A percentile compares a stretch with the other conserved stretches of the same genome.
These are phyloP conservation scores for Nibea coibor DNA, from an alignment of 2,113 vertebrate genomes.

Conservation along the genomic window DNA sequence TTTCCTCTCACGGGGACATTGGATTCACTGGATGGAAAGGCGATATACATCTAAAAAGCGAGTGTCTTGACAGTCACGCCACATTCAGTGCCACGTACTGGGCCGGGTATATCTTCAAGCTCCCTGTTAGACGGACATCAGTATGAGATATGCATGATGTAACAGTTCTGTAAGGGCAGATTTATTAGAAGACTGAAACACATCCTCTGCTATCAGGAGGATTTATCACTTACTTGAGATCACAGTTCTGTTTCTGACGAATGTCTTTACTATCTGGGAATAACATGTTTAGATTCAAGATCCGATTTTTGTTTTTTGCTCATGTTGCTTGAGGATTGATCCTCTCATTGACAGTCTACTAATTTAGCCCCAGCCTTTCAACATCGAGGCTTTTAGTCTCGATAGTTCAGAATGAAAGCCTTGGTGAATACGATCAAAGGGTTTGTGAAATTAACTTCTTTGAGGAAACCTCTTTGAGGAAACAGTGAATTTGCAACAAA, in stretches of 20 bases:
- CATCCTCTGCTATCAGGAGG: conserved; percentile 43
- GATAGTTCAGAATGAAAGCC: neutral
- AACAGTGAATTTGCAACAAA: neutral
- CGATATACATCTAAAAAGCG: neutral
- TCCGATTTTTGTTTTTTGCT: conserved; percentile 2
- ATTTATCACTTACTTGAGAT: conserved; percentile 52
- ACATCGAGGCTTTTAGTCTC: conserved; percentile 2
- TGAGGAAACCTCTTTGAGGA: neutral
- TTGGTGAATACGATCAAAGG: conserved; percentile 33
- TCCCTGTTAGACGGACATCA: conserved; percentile 18
- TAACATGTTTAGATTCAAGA: conserved; percentile 36
- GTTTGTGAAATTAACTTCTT: conserved; percentile 27
- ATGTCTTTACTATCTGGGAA: conserved; percentile 25
- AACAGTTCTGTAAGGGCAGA: conserved; percentile 49
- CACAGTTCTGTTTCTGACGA: conserved; percentile 11
- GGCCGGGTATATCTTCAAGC: neutral
- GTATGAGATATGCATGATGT: conserved; percentile 41
- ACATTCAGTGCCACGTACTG: neutral
- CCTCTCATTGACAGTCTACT: conserved; percentile 11
- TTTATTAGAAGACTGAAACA: conserved; percentile 37
- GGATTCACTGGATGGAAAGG: neutral
- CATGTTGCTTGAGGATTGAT: conserved; percentile 1
- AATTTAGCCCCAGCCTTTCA: conserved; percentile 30
- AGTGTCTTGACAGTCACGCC: neutral
- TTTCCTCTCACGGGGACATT: neutral